Evolutionary conservation across 2,113 vertebrate species (phyloP).

Genomic region (Sylvia atricapilla): DNA sequence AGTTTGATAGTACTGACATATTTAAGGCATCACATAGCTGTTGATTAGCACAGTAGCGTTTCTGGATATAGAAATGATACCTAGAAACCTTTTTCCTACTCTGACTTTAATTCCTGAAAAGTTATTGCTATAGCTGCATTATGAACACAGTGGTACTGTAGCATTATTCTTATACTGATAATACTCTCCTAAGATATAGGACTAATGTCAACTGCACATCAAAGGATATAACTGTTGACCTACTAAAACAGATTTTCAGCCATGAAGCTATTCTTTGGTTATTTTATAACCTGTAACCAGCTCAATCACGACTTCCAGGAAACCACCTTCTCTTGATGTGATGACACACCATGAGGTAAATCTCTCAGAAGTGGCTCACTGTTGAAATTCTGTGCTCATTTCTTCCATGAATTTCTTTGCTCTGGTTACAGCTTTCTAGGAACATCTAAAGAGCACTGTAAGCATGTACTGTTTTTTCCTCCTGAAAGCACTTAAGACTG

Average conservation of each 20-base stretch:
- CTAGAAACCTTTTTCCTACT: neutral
- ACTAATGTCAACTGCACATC: neutral
- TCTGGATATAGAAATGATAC: neutral
- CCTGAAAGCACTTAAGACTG: neutral
- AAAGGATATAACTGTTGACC: neutral
- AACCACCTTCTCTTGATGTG: neutral
- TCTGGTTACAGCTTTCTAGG: neutral
- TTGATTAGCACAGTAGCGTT: neutral
- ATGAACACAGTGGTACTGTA: neutral
- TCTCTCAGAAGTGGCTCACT: neutral
- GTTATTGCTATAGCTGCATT: neutral
- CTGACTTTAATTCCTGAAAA: neutral
- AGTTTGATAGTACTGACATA: neutral
- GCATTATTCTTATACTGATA: neutral
- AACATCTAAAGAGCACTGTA: neutral
- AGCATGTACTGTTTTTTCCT: neutral
- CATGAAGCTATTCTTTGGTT: neutral
- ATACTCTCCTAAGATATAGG: neutral
- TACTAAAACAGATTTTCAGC: neutral
- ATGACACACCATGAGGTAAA: neutral
- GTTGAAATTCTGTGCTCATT: neutral
- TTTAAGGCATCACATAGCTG: neutral
- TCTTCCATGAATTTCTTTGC: neutral
- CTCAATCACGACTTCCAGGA: neutral
- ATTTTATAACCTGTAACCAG: neutral